phyloP scores from a whole-genome alignment of 2,888 invertebrate species.

The Helleia helle region DNA sequence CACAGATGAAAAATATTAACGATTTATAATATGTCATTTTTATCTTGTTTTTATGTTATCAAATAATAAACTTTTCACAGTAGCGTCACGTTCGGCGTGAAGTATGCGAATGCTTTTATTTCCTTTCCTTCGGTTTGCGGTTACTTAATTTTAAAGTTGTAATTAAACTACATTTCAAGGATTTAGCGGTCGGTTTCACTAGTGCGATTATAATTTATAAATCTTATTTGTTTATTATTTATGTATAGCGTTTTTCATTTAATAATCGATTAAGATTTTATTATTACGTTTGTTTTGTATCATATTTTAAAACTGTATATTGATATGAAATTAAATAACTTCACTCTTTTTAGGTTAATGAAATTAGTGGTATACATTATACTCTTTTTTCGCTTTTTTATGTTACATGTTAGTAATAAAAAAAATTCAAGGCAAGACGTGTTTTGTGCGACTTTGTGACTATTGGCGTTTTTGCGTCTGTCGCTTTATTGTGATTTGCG shows the following conservation, averaged over 20 bases:
- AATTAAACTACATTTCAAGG: conserved; percentile 55
- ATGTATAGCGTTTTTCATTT: background rate
- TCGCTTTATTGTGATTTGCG: too few relatives aligned
- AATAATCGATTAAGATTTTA: too few relatives aligned
- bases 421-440: too few relatives aligned
- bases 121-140: conserved; percentile 20
- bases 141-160: conserved; percentile 41
- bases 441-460: too few relatives aligned
- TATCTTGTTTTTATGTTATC: conserved; percentile 8
- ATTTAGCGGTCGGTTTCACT: conserved; percentile 34
- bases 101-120: conserved; percentile 39
- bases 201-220: conserved; percentile 21
- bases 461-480: too few relatives aligned
- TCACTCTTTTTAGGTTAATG: too few relatives aligned
- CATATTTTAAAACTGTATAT: too few relatives aligned
- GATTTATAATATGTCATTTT: conserved; percentile 12
- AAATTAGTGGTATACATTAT: too few relatives aligned
- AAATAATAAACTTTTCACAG: conserved; percentile 23
- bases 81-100: conserved; percentile 30
- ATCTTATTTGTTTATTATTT: conserved; percentile 1
- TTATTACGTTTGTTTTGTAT: too few relatives aligned
- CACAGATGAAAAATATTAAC: conserved; percentile 32
- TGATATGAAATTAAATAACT: too few relatives aligned
- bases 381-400: too few relatives aligned
- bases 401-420: too few relatives aligned